Evolutionary conservation across 2,113 vertebrate genomes (phyloP), one percentile per base, ranked within the genome.

Genomic region (Motacilla tschutschensis): DNA sequence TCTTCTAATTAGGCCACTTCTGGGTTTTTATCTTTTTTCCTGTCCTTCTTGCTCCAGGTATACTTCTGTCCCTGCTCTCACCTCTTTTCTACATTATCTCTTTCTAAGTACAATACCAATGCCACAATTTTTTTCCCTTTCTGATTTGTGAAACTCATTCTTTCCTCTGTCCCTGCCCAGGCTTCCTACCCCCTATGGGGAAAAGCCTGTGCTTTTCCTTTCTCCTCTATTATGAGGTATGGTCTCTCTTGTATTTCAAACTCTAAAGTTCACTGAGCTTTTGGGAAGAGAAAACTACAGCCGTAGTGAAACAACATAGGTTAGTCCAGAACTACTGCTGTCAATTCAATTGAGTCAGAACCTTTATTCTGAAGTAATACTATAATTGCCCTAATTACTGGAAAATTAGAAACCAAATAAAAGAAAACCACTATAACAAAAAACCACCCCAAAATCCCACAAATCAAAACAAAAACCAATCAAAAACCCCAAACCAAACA

Each of bases 101-200:
- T 96, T 96, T 95, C 95, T 95, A 93, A 95, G 92, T 88, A 96
- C 95, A 97, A 97, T 96, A 95, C 85, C 91, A 96, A 80, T 62
- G 88, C 91, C 73, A 90, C 89, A 50, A 89, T 73, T 89, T 85
- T 94, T 91, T 22, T 46, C 33, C 33, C 24, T 93, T 96, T 96
- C 95, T 96, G 96, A 96, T 96, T 96, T 96, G 94, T 95, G 80
- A 94, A 96, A 95, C 92, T 95, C 95, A 96, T 96, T 96, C 90
- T 97, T 96, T 95, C 95, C 95, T 97, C 94, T 94, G 92, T 96
- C 96, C 94, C 95, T 96, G 90, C 94, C 95, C 97, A 96, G 95
- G 95, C 91, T 95, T 96, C 96, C 94, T 97, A 97, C 96, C 95
- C 95, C 96, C 96, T 96, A 64, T 73, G 43, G 79, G 59, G 69